Base-by-base conservation (phyloP, 2,797 vertebrate genomes). In the Anniella stebbinsi region DNA sequence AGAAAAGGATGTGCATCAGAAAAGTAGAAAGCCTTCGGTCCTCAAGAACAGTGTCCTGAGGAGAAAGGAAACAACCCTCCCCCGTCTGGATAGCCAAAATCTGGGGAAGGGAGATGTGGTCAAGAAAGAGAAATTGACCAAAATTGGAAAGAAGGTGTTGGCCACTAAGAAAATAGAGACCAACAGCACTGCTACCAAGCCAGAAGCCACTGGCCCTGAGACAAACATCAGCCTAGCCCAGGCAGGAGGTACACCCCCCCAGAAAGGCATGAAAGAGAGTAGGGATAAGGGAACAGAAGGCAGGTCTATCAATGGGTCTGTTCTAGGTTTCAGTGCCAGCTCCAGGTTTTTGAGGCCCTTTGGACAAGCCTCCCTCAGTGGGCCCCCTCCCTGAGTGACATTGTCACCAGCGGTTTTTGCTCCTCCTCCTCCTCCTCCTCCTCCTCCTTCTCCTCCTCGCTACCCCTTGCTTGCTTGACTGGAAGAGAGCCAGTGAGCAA, bases 21-120 rank as follows among this genome's bases (percentile, higher is more conserved):
- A 63, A 66, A 41, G 45, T 66, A 80, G 41, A 66, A 67, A 75
- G 67, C 3, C 60, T 21, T 83, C 82, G 2, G 13, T 73, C 73
- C 86, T 87, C 72, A 93, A 84, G 90, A 77, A 88, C 25, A 91
- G 41, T 15, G 66, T 69, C 70, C 70, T 88, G 67, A 89, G 87
- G 45, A 69, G 54, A 36, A 88, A 91, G 90, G 75, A 63, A 23
- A 15, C 81, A 67, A 60, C 33, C 12, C 3, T n/a, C 25, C 78
- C 73, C 18, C 57, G 45, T 18, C 63, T 25, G 45, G 78, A 91
- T 69, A 63, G 13, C 12, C 85, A 80, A 60, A 91, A 67, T 57
- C 21, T 69, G 78, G 51, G 41, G 51, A 72, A 87, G 23, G 73
- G 80, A 77, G 60, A 23, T 69, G 48, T 25, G 41, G 30, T 72